These are phyloP conservation scores for Hypsibius dujardini DNA, from an alignment of 1,140 invertebrate genomes.

Conservation along the genomic window DNA sequence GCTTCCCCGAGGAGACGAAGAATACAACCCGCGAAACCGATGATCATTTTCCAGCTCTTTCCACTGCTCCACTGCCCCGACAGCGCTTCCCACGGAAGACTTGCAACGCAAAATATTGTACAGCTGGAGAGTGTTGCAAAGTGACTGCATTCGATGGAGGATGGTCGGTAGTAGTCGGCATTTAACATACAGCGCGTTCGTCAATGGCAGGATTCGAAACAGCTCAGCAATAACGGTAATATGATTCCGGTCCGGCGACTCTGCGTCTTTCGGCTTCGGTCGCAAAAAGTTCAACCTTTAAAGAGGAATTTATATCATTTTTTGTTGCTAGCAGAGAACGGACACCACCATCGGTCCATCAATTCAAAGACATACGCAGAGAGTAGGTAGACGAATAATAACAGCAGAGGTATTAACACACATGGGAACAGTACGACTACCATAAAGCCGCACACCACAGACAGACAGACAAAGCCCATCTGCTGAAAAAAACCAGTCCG, in stretches of 20 bases:
- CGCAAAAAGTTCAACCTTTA: neutral
- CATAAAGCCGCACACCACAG: no score
- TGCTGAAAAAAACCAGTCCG: no score
- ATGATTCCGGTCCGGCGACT: neutral
- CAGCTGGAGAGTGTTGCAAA: slow-evolving; percentile 28
- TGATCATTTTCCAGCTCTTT: neutral
- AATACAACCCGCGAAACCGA: no score
- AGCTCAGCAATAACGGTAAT: slow-evolving; percentile 33
- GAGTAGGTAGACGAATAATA: no score
- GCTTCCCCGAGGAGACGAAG: no score
- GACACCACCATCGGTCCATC: no score
- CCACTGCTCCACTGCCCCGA: neutral
- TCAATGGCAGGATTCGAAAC: slow-evolving; percentile 34
- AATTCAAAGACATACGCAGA: no score
- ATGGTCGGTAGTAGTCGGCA: slow-evolving; percentile 33
- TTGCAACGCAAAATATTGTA: neutral
- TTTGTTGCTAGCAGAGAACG: no score
- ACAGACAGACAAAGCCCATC: no score
- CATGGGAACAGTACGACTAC: no score
- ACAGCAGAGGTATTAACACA: no score
- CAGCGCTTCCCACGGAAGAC: neutral
- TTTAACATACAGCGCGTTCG: slow-evolving; percentile 33
- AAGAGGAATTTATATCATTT: neutral
- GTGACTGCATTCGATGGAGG: slow-evolving; percentile 33
- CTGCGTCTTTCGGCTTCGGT: neutral